Conservation (phyloP, 2,113 vertebrate genomes). For the Coreoperca whiteheadi region DNA sequence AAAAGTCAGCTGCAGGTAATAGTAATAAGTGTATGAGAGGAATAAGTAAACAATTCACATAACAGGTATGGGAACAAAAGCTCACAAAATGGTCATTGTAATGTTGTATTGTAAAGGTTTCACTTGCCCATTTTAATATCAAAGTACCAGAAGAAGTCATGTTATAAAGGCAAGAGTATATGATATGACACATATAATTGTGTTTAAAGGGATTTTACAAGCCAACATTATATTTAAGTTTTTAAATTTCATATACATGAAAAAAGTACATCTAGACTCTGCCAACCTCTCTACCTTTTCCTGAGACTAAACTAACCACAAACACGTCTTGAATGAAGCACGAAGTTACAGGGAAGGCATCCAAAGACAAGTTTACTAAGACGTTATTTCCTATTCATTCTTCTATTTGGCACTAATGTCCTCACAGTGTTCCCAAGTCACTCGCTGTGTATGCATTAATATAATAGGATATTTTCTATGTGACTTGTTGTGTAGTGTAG, state of each 20-base stretch:
- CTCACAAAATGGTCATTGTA: constrained; percentile 5
- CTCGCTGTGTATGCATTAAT: constrained; percentile 31
- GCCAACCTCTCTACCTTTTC: background rate
- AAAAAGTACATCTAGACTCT: background rate
- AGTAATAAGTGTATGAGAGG: background rate
- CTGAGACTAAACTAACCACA: constrained; percentile 2
- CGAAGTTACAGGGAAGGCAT: background rate
- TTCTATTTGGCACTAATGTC: constrained; percentile 15
- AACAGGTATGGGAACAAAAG: background rate
- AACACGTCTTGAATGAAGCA: constrained; percentile 6
- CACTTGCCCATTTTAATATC: background rate
- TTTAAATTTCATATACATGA: background rate
- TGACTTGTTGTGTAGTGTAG: background rate
- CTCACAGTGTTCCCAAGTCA: background rate
- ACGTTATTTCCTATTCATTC: constrained; percentile 29
- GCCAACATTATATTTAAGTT: background rate
- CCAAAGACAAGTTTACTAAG: constrained; percentile 21
- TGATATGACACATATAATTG: background rate
- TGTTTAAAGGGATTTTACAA: background rate
- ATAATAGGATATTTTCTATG: constrained; percentile 3
- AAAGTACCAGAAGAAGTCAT: background rate
- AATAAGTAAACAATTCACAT: constrained; percentile 19
- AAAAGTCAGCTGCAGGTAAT: constrained; percentile 25
- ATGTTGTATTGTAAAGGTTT: too few relatives aligned
- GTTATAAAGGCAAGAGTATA: background rate